phyloP scores from a whole-genome alignment of 2,888 invertebrate species.

The Dynastes tityus region DNA sequence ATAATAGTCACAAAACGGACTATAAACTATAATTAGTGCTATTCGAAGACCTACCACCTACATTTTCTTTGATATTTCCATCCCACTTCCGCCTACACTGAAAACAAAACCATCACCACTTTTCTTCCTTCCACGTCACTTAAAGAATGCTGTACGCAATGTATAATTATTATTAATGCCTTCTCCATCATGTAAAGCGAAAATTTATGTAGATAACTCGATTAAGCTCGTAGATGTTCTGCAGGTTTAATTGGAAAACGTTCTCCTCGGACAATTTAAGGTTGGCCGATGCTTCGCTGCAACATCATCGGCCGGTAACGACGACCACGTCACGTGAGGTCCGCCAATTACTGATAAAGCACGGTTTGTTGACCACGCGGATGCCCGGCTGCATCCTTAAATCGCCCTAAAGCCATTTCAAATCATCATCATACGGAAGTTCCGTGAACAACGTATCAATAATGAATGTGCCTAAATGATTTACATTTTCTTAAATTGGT shows the following conservation, averaged over 20 bases:
- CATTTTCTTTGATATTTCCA: too few species aligned
- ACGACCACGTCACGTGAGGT: conserved; percentile 22
- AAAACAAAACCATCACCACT: too few species aligned
- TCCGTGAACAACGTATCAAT: conserved; percentile 31
- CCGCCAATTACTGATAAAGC: conserved; percentile 16
- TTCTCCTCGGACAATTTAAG: conserved; percentile 21
- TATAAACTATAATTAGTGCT: not conserved
- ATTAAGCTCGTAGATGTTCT: conserved; percentile 5
- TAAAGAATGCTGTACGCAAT: not conserved
- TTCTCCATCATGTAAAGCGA: not conserved
- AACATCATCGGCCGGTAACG: not conserved
- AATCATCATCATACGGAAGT: conserved; percentile 19
- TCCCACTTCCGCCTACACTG: too few species aligned
- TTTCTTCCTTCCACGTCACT: not conserved
- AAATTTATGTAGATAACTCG: conserved; percentile 13
- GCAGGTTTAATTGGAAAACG: conserved; percentile 12
- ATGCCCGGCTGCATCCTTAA: not conserved
- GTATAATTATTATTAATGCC: not conserved
- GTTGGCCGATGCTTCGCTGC: not conserved
- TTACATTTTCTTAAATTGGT: conserved; percentile 40
- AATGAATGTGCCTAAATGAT: conserved; percentile 37
- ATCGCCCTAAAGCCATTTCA: conserved; percentile 16
- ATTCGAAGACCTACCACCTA: too few species aligned
- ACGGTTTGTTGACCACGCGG: conserved; percentile 13
- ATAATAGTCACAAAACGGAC: too few species aligned